phyloP scores from a whole-genome alignment of 2,888 invertebrate species.

The Ctenicera cuprea region DNA sequence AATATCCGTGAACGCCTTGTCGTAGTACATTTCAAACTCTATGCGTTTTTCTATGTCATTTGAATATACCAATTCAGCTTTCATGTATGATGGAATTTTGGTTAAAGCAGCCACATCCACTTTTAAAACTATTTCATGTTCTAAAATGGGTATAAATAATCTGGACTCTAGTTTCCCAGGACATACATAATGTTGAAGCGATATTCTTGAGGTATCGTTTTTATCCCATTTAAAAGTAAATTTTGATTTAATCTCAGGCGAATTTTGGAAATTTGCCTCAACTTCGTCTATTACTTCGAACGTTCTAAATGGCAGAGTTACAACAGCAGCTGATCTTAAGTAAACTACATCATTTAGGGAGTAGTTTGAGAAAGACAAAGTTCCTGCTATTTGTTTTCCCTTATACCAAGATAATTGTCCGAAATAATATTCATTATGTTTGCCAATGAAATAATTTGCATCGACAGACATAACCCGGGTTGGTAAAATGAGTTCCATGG shows the following conservation, averaged over 20 bases:
- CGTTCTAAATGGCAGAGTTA: slow-evolving; percentile 52
- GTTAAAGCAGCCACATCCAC: slow-evolving; percentile 51
- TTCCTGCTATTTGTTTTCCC: slow-evolving; percentile 34
- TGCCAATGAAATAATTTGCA: slow-evolving; percentile 29
- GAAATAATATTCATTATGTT: slow-evolving; percentile 42
- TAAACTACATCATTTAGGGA: slow-evolving; percentile 31
- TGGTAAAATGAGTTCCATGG: slow-evolving; percentile 48
- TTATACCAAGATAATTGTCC: slow-evolving; percentile 48
- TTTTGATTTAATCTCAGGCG: slow-evolving; percentile 31
- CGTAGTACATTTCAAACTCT: slow-evolving; percentile 56
- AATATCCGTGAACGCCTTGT: slow-evolving; percentile 43
- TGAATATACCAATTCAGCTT: slow-evolving; percentile 55
- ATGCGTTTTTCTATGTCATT: slow-evolving; percentile 50
- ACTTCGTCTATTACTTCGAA: slow-evolving; percentile 48
- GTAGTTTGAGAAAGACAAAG: slow-evolving; percentile 30
- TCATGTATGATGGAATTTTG: slow-evolving; percentile 51
- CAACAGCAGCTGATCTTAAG: slow-evolving; percentile 20
- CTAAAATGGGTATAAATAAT: slow-evolving; percentile 48
- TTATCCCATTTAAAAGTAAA: slow-evolving; percentile 51
- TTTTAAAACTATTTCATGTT: slow-evolving; percentile 53
- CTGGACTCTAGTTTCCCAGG: slow-evolving; percentile 52
- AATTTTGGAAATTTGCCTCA: slow-evolving; percentile 24
- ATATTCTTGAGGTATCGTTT: slow-evolving; percentile 32
- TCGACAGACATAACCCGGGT: slow-evolving; percentile 44
- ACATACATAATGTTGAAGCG: slow-evolving; percentile 42